Conservation (phyloP, 2,888 invertebrate genomes). For the Pharmacophagus antenor region DNA sequence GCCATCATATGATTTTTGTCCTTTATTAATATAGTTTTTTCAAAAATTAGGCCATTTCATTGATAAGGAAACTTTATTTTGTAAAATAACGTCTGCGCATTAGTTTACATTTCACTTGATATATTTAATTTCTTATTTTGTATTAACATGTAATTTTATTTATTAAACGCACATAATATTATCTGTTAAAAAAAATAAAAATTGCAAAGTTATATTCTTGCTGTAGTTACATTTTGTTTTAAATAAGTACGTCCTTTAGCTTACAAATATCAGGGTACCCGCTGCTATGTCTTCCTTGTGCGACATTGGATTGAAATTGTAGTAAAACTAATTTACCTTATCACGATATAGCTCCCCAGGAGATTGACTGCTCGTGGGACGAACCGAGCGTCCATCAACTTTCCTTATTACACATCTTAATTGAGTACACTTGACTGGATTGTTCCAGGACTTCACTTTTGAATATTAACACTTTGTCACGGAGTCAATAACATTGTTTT, state of each 20-base stretch:
- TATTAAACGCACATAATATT: not conserved
- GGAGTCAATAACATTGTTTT: not conserved
- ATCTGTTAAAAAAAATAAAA: not conserved
- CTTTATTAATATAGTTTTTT: too few species aligned
- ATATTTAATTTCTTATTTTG: too few species aligned
- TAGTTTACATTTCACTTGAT: too few species aligned
- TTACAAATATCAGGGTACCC: not conserved
- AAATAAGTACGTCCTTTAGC: not conserved
- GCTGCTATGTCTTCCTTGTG: conserved; percentile 6
- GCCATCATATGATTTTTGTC: too few species aligned
- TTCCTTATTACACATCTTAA: conserved; percentile 12
- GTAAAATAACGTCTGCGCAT: too few species aligned
- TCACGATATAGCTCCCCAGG: conserved; percentile 5
- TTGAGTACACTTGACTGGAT: conserved; percentile 5
- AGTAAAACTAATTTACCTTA: conserved; percentile 24
- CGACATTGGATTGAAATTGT: conserved; percentile 13
- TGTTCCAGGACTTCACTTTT: conserved; percentile 6
- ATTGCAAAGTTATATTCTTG: not conserved
- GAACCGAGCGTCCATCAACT: conserved; percentile 7
- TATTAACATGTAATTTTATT: too few species aligned
- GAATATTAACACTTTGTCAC: not conserved
- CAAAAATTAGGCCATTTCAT: too few species aligned
- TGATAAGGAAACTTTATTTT: too few species aligned
- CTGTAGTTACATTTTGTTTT: not conserved
- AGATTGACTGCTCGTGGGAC: conserved; percentile 7